Evolutionary conservation across 2,113 vertebrate species (phyloP), one percentile per base, ranked within the genome.

Genomic region (Ctenomys sociabilis): DNA sequence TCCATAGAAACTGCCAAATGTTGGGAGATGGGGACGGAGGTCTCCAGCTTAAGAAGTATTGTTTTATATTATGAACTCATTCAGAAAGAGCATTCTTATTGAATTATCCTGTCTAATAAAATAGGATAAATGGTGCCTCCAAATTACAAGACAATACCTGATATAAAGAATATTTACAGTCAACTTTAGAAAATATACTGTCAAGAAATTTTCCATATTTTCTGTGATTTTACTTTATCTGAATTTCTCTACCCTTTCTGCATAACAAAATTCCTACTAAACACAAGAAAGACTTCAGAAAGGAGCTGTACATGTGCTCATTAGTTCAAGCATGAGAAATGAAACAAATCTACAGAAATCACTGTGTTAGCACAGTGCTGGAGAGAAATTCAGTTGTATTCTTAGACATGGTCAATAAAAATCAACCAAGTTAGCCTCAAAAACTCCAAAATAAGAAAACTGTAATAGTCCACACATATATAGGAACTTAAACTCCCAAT

Each of bases 21-120:
- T 22, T 30, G 35, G 11, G 26, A 37, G 32, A 12, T 13, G 8
- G 3, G 14, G 4, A 49, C 3, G 35, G 22, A 68, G 28, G 11
- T 52, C 3, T 1, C n/a, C 37, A 35, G 22, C 5, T 59, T 37
- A 59, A 61, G 49, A 85, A 89, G 30, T 26, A 72, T 35, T 54
- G 12, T 57, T 93, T 45, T 45, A 17, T 63, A 49, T 30, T 82
- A 75, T 77, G 32, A 77, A 85, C 40, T 70, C 52, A 77, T 12
- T 85, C 30, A n/a, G 24, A 94, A 94, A 93, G 12, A 82, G 63
- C 8, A 7, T 90, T 95, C 66, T 93, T 52, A 22, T 21, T 75
- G 45, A 66, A 80, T 85, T 77, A 40, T 66, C 77, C 3, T 64
- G 21, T 12, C 57, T 63, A 89, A 37, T 75, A 88, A 75, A 75